These are phyloP conservation scores for Eurystomus gularis DNA, from an alignment of 2,113 vertebrate genomes.

Conservation along the genomic window DNA sequence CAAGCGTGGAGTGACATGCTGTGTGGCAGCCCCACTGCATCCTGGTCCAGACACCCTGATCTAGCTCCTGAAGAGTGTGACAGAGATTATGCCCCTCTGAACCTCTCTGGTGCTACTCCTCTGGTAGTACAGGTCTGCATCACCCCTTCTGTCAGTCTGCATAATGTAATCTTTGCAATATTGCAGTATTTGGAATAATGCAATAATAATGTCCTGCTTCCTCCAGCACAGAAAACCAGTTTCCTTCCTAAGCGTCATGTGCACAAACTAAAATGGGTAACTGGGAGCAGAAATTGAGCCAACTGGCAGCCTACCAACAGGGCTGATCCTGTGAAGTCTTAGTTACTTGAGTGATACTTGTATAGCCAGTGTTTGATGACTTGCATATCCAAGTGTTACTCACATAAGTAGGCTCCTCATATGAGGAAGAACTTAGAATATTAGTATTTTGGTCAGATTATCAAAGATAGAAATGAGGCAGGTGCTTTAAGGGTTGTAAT, in stretches of 20 bases:
- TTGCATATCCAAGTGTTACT: not conserved
- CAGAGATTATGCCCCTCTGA: not conserved
- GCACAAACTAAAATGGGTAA: not conserved
- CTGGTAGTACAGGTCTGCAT: not conserved
- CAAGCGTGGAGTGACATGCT: rapidly evolving
- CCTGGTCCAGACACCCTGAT: not conserved
- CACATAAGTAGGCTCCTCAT: not conserved
- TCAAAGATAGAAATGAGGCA: not conserved
- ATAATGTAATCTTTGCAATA: not conserved
- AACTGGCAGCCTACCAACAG: not conserved
- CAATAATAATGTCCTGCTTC: not conserved
- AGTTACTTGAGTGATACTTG: not conserved
- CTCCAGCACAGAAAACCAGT: not conserved
- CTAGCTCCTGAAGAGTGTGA: not conserved
- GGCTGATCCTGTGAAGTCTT: not conserved
- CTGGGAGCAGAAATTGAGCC: not conserved
- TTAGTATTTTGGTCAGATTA: not conserved
- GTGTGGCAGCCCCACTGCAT: not conserved
- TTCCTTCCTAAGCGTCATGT: not conserved
- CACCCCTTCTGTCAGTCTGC: not conserved
- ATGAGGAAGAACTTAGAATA: not conserved
- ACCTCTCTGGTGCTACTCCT: not conserved
- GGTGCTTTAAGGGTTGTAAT: not conserved
- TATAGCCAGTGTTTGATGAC: not conserved
- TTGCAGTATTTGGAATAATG: not conserved